Evolutionary conservation across 2,113 vertebrate species (phyloP).

Genomic region (Poeciliopsis turrubarensis): DNA sequence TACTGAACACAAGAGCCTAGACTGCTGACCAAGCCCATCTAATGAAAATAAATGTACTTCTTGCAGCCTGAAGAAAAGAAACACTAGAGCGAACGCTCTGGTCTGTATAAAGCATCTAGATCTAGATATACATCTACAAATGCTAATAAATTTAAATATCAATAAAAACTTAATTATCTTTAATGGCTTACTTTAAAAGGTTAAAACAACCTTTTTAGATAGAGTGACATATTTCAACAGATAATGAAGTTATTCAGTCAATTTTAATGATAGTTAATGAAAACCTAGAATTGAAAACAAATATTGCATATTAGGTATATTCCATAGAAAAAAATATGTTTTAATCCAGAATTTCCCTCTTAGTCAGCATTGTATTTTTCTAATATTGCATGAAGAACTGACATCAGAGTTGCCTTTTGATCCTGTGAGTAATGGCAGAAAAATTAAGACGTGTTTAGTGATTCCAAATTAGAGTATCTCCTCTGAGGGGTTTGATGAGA

Average conservation of each 20-base stretch:
- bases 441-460: conserved; percentile 70
- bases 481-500: conserved; percentile 69
- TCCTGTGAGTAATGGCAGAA: conserved; percentile 55
- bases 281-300: neutral
- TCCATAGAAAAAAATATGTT: neutral
- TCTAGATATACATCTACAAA: neutral
- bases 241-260: neutral
- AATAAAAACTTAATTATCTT: neutral
- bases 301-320: neutral
- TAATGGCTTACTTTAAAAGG: too few relatives aligned
- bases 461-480: conserved; percentile 63
- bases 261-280: neutral
- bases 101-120: conserved; percentile 40
- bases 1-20: conserved; percentile 69
- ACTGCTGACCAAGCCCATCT: conserved; percentile 75
- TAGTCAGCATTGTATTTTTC: conserved; percentile 61
- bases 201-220: neutral
- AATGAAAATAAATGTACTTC: conserved; percentile 80
- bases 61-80: conserved; percentile 63
- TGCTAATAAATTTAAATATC: neutral
- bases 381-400: conserved; percentile 64
- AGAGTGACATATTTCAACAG: neutral
- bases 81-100: conserved; percentile 56
- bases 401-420: conserved; percentile 62
- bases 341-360: neutral